Conservation (phyloP, 2,113 vertebrate genomes). For the Poeciliopsis turrubarensis region DNA sequence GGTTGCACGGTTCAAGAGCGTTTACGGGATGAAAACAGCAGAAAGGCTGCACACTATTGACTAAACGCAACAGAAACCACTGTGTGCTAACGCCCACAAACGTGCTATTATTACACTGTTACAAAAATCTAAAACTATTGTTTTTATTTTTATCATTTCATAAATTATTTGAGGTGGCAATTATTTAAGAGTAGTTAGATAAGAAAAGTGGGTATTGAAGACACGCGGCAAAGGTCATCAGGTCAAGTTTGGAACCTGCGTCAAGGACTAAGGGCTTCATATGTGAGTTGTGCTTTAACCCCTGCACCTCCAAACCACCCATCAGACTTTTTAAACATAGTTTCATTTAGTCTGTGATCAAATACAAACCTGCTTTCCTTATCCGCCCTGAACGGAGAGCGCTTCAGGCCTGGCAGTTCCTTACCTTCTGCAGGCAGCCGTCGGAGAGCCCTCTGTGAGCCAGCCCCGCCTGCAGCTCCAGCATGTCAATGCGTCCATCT, state of each 20-base stretch:
- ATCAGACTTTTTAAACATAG: not conserved
- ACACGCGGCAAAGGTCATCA: too few species aligned
- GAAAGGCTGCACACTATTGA: not conserved
- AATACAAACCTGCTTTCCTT: not conserved
- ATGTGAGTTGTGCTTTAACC: too few species aligned
- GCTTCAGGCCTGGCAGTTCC: not conserved
- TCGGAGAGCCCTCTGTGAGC: conserved; percentile 76
- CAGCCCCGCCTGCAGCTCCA: conserved; percentile 85
- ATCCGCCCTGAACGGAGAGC: not conserved
- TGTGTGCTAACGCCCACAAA: not conserved
- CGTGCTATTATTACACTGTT: not conserved
- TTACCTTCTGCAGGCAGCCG: conserved; percentile 75
- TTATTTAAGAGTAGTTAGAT: too few species aligned
- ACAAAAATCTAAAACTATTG: not conserved
- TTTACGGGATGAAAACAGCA: not conserved
- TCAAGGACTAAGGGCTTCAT: too few species aligned
- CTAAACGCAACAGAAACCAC: not conserved
- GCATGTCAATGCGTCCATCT: conserved; percentile 86
- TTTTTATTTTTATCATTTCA: too few species aligned
- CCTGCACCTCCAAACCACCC: too few species aligned
- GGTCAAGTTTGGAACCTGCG: too few species aligned
- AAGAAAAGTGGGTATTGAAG: too few species aligned
- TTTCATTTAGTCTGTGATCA: not conserved
- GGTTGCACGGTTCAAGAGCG: not conserved
- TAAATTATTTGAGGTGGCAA: too few species aligned